Conservation (phyloP, 2,113 vertebrate genomes). For the Aramus guarauna region DNA sequence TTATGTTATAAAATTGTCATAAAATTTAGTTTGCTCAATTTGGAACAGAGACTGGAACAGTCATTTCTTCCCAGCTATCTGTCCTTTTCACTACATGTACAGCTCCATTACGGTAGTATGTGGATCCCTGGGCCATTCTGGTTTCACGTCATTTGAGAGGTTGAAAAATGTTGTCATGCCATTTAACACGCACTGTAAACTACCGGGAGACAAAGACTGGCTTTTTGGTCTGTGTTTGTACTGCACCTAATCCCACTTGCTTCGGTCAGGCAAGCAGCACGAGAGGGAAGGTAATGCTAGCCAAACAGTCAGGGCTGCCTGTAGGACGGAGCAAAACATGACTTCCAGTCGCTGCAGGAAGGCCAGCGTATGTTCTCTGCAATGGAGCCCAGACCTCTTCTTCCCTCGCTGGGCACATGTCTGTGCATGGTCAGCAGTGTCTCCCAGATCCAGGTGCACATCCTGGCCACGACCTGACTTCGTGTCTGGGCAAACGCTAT, state of each 20-base stretch:
- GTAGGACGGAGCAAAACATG: background rate
- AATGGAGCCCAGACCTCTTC: background rate
- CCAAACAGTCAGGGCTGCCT: background rate
- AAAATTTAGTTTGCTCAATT: background rate
- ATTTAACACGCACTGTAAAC: background rate
- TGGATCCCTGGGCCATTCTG: background rate
- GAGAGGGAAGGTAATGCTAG: background rate
- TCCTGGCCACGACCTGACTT: background rate
- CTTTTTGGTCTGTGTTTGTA: background rate
- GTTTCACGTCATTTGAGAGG: background rate
- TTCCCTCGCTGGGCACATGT: too few relatives aligned
- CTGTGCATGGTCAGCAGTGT: background rate
- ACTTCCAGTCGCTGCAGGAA: background rate
- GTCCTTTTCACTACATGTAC: background rate
- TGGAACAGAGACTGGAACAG: background rate
- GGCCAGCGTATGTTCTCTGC: fast-evolving
- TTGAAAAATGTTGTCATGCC: background rate
- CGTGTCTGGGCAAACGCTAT: background rate
- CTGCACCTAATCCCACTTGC: background rate
- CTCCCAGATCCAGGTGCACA: background rate
- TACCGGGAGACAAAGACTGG: background rate
- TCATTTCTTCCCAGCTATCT: background rate
- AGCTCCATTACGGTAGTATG: background rate
- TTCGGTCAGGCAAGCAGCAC: background rate
- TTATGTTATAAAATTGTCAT: background rate